Conservation (phyloP, 2,888 invertebrate species). For the Tenthredo notha region DNA sequence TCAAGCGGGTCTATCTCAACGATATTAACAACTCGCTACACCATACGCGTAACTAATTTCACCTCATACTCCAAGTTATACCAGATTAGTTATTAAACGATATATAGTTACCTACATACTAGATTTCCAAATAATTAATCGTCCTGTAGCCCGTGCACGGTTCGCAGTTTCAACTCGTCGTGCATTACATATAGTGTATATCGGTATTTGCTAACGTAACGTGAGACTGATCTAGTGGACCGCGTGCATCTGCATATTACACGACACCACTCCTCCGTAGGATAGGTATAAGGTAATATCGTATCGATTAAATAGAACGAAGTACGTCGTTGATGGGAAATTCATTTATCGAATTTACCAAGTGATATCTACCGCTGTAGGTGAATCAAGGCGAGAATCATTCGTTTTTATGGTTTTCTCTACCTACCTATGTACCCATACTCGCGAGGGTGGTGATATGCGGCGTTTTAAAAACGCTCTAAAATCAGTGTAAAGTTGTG, state of each 20-base stretch:
- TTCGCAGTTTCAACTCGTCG: not conserved
- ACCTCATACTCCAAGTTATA: not conserved
- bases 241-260: conserved; percentile 44
- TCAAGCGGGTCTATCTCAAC: conserved; percentile 4
- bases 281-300: not conserved
- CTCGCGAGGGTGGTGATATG: not conserved
- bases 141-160: not conserved
- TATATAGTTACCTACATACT: not conserved
- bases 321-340: not conserved
- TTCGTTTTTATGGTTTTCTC: not conserved
- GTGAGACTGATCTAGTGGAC: conserved; percentile 41
- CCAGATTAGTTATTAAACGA: not conserved
- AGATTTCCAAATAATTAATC: not conserved
- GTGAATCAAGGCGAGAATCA: not conserved
- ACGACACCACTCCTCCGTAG: conserved; percentile 15
- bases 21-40: not conserved
- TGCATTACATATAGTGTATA: not conserved
- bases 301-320: conserved; percentile 24
- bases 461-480: not conserved
- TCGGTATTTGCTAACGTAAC: conserved; percentile 31
- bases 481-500: not conserved
- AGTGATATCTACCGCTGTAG: not conserved
- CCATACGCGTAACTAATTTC: not conserved
- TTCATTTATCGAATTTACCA: not conserved
- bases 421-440: not conserved